Base-by-base conservation (phyloP, 2,113 vertebrate species). In the Fregata magnificens region DNA sequence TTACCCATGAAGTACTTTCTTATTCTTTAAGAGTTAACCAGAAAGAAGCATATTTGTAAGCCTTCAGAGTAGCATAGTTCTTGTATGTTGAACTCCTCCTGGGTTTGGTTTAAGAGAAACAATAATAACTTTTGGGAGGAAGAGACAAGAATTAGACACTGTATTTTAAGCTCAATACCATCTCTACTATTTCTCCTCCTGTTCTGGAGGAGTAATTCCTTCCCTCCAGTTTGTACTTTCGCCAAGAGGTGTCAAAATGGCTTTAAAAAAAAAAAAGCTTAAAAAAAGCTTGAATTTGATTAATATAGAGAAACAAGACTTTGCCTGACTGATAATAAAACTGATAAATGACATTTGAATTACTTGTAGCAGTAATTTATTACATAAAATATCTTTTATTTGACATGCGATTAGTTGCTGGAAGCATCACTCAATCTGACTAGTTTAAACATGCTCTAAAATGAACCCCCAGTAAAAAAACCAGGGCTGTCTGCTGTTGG, bases 381-480 rank as follows among this genome's bases (percentile, higher is more conserved):
- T 99, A 98, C 98, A 98, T 98, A 98, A 99, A 99, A 98, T 99
- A 98, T 99, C 98, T 98, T 98, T 99, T 99, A 98, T 99, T 98
- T 99, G 99, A 98, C 98, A 98, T 98, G 98, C 96, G 98, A 99
- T 99, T 98, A 99, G 98, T 99, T 98, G 98, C 98, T 98, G 93
- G 98, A 98, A 98, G 98, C 98, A 98, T 98, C 98, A 98, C 97
- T 99, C 98, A 98, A 98, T 98, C 97, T 98, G 98, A 98, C 98
- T 98, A 98, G 98, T 98, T 98, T 98, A 98, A 98, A 99, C 98
- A 98, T 93, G 98, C 97, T 98, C 98, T 98, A 70, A 98, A 98
- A 98, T 98, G 98, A 98, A 97, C 97, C 98, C 98, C 98, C 85
- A 82, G 96, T 95, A 89, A 97, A 97, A 94, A 94, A 98, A 97